Evolutionary conservation across 1,140 invertebrate genomes (phyloP), one percentile per base, ranked within the genome.

Genomic region (Ips typographus): DNA sequence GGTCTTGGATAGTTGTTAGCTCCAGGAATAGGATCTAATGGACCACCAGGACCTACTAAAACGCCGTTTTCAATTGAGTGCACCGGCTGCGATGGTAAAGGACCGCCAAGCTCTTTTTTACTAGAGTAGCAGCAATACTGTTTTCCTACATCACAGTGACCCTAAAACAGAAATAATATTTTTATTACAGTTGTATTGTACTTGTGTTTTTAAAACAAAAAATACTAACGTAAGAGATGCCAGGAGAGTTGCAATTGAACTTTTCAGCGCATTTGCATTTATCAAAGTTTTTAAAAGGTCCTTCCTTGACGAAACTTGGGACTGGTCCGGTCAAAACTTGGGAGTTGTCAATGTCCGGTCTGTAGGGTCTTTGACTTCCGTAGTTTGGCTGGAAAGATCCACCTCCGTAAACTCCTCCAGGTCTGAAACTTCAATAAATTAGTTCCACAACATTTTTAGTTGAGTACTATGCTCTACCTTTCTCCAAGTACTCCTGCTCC

Each of bases 241-340:
- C 84, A n/a, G 78, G 79, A 4, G 80, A 78, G 22, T 83, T 83
- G 67, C 85, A 87, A 71, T 86, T 86, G 79, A 85, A 85, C 57
- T 82, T 82, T 68, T 83, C 83, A 44, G 82, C 81, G 71, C 85
- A 87, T 69, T 83, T 84, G 75, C 85, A 86, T 36, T 75, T 79
- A 57, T 85, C 83, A 68, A 79, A 84, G 8, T 82, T 78, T 70
- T 80, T 80, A 65, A 77, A 70, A 2, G 81, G 80, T n/a, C 79
- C 77, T 47, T 82, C 75, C 66, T 74, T 76, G 3, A 77, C 72
- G 80, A 82, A 83, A 1, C 82, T 80, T 8, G 83, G 83, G 39
- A 83, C 75, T 0, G 79, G 79, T 0, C 81, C 81, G 2, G 81
- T 81, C 5, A 82, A 70, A 6, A 82, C 73, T 6, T 64, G 74